Evolutionary conservation across 2,888 invertebrate genomes (phyloP).

Genomic region (Anorthoa munda): DNA sequence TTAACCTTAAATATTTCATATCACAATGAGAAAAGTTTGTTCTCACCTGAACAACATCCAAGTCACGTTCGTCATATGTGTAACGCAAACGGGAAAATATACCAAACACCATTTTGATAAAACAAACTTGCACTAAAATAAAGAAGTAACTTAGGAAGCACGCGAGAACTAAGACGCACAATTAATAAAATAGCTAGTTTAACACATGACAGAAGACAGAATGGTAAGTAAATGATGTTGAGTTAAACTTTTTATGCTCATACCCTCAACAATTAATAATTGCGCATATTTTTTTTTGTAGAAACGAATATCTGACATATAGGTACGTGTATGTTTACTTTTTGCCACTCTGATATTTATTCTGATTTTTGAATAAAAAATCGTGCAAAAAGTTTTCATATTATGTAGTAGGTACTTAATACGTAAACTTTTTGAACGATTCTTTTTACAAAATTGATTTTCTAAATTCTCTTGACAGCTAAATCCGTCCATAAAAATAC

Average conservation of each 20-base stretch:
- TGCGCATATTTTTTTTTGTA: not conserved
- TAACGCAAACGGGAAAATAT: constrained; percentile 83
- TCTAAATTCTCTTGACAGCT: not conserved
- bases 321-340: constrained; percentile 31
- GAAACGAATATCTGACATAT: constrained; percentile 38
- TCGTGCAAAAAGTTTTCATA: not conserved
- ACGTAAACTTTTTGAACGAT: too few relatives aligned
- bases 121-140: constrained; percentile 63
- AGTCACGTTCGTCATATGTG: constrained; percentile 82
- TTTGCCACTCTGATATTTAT: constrained; percentile 3
- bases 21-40: constrained; percentile 25
- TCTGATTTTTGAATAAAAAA: constrained; percentile 30
- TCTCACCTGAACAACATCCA: constrained; percentile 75
- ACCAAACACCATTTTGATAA: constrained; percentile 84
- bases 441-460: too few relatives aligned
- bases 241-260: constrained; percentile 24
- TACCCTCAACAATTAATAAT: constrained; percentile 55
- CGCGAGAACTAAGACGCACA: constrained; percentile 49
- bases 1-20: constrained; percentile 2
- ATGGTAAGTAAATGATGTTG: constrained; percentile 25
- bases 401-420: too few relatives aligned
- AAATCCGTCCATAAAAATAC: not conserved
- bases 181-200: constrained; percentile 47
- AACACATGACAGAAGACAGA: constrained; percentile 64
- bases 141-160: constrained; percentile 63